Evolutionary conservation across 2,113 vertebrate species (phyloP), one percentile per base, ranked within the genome.

Genomic region (Andinoacara biseriatus): DNA sequence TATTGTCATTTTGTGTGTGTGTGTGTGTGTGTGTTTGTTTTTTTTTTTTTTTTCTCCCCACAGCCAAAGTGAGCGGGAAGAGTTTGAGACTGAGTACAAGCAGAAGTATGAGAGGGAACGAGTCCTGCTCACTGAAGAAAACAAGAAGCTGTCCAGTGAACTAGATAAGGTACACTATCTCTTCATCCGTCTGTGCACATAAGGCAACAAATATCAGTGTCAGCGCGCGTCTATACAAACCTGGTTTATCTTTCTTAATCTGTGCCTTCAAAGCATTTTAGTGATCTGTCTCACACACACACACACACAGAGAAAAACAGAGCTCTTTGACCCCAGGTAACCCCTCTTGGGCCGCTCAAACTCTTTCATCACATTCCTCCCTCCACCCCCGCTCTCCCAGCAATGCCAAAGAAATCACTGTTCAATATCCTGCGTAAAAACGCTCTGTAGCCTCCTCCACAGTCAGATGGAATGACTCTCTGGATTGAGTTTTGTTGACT

Each of bases 51-150:
- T n/a, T n/a, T n/a, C n/a, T n/a, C 80, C 29, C 76, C 86, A 3
- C 94, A 99, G 98, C 95, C 97, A 97, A 97, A 97, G 92, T 59
- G 98, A 99, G 92, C 96, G 97, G 22, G 98, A 99, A 82, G 98
- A 99, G 91, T 97, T 98, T 93, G 97, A 99, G 96, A 95, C 92
- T 0, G 98, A 98, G 78, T 95, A 96, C 93, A 99, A 97, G 89
- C 97, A 98, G 92, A 98, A 99, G 78, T 97, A 96, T 49, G 98
- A 99, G 93, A 94, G 97, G 75, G 98, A 99, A 91, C 96, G 96
- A 88, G 76, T 95, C 35, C 94, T 97, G 80, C 86, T 99, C 67
- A 95, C 93, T 0, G 98, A 99, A 52, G 97, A 99, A 84, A 99
- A 99, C 87, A 98, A 97, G 93, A 99, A 97, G 79, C 95, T 99